These are phyloP conservation scores for Drosophila paucipuncta DNA, from an alignment of 2,888 invertebrate genomes.

Conservation along the genomic window DNA sequence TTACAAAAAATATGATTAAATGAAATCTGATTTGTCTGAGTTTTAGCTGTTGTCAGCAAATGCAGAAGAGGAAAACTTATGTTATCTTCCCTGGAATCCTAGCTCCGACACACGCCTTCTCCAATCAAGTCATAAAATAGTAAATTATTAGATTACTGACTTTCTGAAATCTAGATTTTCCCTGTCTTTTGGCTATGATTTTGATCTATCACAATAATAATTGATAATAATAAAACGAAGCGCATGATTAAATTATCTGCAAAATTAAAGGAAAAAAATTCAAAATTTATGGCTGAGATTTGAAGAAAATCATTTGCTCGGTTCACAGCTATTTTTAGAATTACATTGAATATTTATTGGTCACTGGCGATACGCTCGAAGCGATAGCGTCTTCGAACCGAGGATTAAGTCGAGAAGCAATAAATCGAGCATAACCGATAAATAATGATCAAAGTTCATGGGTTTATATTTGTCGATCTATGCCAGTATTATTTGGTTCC, in stretches of 20 bases:
- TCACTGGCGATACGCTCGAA: not conserved
- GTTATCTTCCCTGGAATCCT: not conserved
- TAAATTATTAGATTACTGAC: not conserved
- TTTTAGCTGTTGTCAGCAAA: not conserved
- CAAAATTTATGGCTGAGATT: not conserved
- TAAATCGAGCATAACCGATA: not conserved
- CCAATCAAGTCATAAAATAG: not conserved
- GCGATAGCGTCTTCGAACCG: not conserved
- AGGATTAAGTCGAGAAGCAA: not conserved
- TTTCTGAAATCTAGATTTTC: not conserved
- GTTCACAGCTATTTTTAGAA: not conserved
- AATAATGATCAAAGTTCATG: not conserved
- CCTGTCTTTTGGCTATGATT: not conserved
- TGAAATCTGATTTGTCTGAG: not conserved
- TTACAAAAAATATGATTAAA: not conserved
- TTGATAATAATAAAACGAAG: not conserved
- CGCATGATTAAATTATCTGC: not conserved
- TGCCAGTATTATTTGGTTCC: slow-evolving; percentile 64
- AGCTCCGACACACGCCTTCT: not conserved
- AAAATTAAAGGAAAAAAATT: not conserved
- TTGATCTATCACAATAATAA: not conserved
- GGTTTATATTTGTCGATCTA: slow-evolving; percentile 21
- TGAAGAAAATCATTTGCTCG: not conserved
- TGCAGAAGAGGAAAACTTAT: not conserved
- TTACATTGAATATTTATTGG: not conserved